These are phyloP conservation scores for Idris sp. DNA, from an alignment of 1,140 invertebrate species.

Conservation along the genomic window DNA sequence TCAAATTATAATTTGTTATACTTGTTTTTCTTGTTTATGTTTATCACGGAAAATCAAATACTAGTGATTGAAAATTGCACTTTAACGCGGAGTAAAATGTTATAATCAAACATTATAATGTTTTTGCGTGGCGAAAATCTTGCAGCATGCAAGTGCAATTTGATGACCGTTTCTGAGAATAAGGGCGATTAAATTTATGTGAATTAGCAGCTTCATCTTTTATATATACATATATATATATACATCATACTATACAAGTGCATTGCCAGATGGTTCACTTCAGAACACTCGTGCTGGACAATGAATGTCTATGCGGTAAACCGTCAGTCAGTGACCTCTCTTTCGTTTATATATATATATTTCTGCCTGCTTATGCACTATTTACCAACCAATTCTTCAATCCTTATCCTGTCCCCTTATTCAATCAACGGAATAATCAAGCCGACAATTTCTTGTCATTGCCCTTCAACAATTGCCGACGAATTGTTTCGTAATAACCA, in stretches of 20 bases:
- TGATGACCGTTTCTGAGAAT: conserved; percentile 45
- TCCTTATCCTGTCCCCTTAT: conserved; percentile 36
- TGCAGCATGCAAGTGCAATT: conserved; percentile 46
- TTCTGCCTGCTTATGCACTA: conserved; percentile 40
- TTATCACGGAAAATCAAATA: too few species aligned
- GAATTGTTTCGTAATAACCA: conserved; percentile 37
- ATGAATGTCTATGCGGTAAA: conserved; percentile 48
- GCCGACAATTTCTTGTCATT: conserved; percentile 28
- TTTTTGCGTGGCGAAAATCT: too few species aligned
- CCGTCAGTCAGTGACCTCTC: conserved; percentile 56
- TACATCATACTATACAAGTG: conserved; percentile 18
- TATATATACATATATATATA: too few species aligned
- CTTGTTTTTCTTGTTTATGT: too few species aligned
- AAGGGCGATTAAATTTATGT: conserved; percentile 54
- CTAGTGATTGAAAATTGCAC: too few species aligned
- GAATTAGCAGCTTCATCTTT: conserved; percentile 39
- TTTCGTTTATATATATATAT: conserved; percentile 36
- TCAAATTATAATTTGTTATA: too few species aligned
- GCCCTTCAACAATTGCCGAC: conserved; percentile 34
- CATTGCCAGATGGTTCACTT: conserved; percentile 48
- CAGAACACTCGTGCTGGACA: conserved; percentile 29
- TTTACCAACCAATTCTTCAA: conserved; percentile 43
- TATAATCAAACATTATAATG: too few species aligned
- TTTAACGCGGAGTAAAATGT: too few species aligned
- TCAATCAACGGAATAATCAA: conserved; percentile 41